Evolutionary conservation across 2,113 vertebrate genomes (phyloP), one percentile per base, ranked within the genome.

Genomic region (Periophthalmus modestus): DNA sequence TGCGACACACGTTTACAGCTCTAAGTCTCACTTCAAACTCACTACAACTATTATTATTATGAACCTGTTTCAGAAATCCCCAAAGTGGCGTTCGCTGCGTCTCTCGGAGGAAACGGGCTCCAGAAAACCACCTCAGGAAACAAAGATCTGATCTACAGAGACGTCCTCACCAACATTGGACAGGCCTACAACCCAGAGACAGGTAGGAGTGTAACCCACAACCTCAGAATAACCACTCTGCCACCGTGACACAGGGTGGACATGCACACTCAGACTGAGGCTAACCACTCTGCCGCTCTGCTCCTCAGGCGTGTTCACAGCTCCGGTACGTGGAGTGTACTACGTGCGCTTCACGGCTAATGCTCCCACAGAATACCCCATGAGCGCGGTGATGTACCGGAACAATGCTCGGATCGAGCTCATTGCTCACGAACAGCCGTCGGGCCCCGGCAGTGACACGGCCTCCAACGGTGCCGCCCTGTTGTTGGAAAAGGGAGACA

Each of bases 271-370:
- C 28, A 28, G 28, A 28, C 3, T 28, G 19, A 10, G 19, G 54
- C n/a, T 57, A 57, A 21, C n/a, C 54, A 57, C 55, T 58, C 55
- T 58, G 21, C 21, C 55, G 2, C 55, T 58, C 6, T 62, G 58
- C 7, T 16, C 24, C 55, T 18, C 79, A 90, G 90, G 87, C 50
- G 80, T 63, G 34, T 90, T 91, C 81, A 89, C 74, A 0, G 90
- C 81, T 0, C 88, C 89, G 0, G 15, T 85, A 1, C 73, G 82
- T 6, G 90, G 88, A 1, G 88, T 91, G 24, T 90, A 89, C 75
- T 89, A 89, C 71, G 19, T 91, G 57, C 87, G 84, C 16, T 88
- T 87, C 76, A 91, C 85, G 0, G 73, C 85, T 69, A 89, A 89
- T 65, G 76, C 15, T 0, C 87, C 88, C 55, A 71, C 79, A 1